Conservation (phyloP, 2,888 invertebrate genomes). For the Dryadula phaetusa region DNA sequence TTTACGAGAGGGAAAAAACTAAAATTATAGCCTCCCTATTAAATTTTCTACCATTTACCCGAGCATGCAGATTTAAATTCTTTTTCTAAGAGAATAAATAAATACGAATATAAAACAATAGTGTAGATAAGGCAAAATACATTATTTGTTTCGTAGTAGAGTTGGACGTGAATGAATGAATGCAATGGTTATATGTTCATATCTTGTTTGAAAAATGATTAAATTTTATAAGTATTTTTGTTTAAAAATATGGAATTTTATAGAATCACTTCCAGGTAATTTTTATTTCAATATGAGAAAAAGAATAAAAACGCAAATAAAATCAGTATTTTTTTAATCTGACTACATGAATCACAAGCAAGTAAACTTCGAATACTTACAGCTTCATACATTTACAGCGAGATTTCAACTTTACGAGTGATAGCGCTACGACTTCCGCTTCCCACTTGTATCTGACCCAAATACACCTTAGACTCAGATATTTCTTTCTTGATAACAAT, state of each 20-base stretch:
- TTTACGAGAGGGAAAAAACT: slow-evolving; percentile 34
- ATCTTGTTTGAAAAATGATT: not conserved
- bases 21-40: slow-evolving; percentile 28
- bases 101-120: not conserved
- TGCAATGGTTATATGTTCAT: not conserved
- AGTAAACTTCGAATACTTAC: slow-evolving; percentile 27
- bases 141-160: not conserved
- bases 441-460: slow-evolving; percentile 53
- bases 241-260: too few species aligned
- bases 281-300: not conserved
- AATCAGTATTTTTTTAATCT: not conserved
- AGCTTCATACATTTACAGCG: slow-evolving; percentile 34
- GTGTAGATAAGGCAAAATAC: not conserved
- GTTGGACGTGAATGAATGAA: too few species aligned
- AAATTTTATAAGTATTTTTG: not conserved
- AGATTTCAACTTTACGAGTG: slow-evolving; percentile 62
- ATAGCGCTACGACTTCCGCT: slow-evolving; percentile 64
- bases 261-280: too few species aligned
- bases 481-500: slow-evolving; percentile 40
- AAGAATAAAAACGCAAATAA: not conserved
- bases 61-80: slow-evolving; percentile 6
- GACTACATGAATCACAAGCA: slow-evolving; percentile 17
- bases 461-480: slow-evolving; percentile 34
- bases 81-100: not conserved
- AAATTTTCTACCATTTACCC: slow-evolving; percentile 1